phyloP scores from a whole-genome alignment of 1,140 invertebrate species.

The Scaptomyza montana region DNA sequence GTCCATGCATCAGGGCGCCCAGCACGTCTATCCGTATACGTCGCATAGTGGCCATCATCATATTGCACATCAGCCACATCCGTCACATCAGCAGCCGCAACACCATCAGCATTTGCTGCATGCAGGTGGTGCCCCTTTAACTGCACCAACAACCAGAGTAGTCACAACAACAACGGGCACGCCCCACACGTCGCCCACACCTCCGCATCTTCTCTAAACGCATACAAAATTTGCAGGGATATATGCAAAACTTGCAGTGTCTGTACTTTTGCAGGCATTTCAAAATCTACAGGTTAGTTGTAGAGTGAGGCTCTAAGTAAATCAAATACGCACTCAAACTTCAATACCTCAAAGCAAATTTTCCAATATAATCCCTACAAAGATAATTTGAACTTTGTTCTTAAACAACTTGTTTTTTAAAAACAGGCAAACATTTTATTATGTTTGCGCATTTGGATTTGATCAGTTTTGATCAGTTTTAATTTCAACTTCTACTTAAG shows the following conservation, averaged over 20 bases:
- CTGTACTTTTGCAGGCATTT: neutral
- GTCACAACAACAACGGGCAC: constrained; percentile 2
- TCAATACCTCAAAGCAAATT: too few relatives aligned
- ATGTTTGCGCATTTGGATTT: too few relatives aligned
- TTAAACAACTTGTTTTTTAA: too few relatives aligned
- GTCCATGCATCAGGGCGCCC: neutral
- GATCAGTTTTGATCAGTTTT: too few relatives aligned
- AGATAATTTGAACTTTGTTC: too few relatives aligned
- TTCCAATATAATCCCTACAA: too few relatives aligned
- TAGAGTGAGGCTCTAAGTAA: neutral
- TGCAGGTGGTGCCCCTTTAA: constrained; percentile 10
- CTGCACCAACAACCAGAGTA: constrained; percentile 8
- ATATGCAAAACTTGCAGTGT: neutral
- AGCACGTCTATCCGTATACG: constrained; percentile 4
- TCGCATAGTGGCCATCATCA: neutral
- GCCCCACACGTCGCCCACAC: neutral
- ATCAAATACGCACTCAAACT: too few relatives aligned
- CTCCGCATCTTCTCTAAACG: constrained; percentile 17
- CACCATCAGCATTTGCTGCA: constrained; percentile 22
- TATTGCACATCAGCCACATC: constrained; percentile 19
- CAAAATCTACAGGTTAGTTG: constrained; percentile 12
- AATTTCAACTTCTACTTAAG: too few relatives aligned
- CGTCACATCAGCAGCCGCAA: neutral
- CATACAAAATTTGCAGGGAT: neutral
- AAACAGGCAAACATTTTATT: too few relatives aligned